A percentile compares a stretch with the other conserved stretches of the same genome.
Conservation (phyloP, 1,140 invertebrate species). For the Drosophila asahinai region DNA sequence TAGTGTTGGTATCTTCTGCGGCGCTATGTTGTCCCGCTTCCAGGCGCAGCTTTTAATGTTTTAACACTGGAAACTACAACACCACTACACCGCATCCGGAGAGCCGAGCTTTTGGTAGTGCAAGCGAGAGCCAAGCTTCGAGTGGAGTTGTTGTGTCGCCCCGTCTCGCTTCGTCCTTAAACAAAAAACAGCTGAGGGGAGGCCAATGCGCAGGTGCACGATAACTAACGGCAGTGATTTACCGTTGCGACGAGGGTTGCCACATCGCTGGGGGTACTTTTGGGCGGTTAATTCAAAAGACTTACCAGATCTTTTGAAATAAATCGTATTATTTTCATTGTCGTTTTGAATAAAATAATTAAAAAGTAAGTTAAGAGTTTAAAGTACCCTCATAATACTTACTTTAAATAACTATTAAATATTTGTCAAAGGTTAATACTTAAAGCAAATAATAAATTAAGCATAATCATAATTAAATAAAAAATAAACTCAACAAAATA, state of each 20-base stretch:
- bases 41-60: slow-evolving; percentile 76
- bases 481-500: background rate
- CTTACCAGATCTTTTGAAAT: too few relatives aligned
- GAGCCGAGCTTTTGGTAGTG: slow-evolving; percentile 51
- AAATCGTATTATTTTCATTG: background rate
- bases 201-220: slow-evolving; percentile 17
- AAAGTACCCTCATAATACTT: background rate
- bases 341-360: too few relatives aligned
- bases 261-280: background rate
- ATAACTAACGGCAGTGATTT: slow-evolving; percentile 17
- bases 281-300: slow-evolving; percentile 9
- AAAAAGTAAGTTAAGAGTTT: background rate
- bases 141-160: slow-evolving; percentile 16
- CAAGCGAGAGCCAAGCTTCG: slow-evolving; percentile 27
- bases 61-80: slow-evolving; percentile 68
- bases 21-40: slow-evolving; percentile 71
- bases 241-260: slow-evolving; percentile 10
- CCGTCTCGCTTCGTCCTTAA: slow-evolving; percentile 49
- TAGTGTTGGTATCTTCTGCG: slow-evolving; percentile 79
- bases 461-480: too few relatives aligned
- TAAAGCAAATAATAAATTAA: background rate
- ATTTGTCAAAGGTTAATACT: background rate
- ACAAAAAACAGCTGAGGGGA: slow-evolving; percentile 53
- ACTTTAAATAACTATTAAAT: background rate
- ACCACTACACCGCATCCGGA: slow-evolving; percentile 14